These are phyloP conservation scores for Apostichopus parvimensis DNA, from an alignment of 35 echinoderm and acorn worm genomes.

Conservation along the genomic window DNA sequence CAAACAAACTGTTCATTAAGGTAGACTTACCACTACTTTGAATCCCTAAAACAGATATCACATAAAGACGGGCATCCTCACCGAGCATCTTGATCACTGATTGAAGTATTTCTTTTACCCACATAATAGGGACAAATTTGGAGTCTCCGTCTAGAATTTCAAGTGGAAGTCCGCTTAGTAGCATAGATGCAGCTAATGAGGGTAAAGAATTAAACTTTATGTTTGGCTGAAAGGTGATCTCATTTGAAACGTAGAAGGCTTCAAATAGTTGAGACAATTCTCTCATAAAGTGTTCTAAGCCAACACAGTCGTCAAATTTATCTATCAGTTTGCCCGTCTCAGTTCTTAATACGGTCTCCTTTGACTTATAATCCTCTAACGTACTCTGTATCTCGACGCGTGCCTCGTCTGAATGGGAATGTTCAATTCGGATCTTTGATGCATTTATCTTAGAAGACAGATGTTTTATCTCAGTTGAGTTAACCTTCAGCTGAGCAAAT, in stretches of 20 bases:
- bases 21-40: constrained; percentile 62
- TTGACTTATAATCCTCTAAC: neutral
- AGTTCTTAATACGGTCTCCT: neutral
- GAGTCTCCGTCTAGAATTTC: constrained; percentile 50
- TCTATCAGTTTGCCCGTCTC: neutral
- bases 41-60: too few relatives aligned
- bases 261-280: too few relatives aligned
- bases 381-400: neutral
- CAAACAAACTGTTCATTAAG: constrained; percentile 41
- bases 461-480: neutral
- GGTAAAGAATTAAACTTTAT: neutral
- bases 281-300: constrained; percentile 46
- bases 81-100: neutral
- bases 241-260: neutral
- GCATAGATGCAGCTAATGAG: neutral
- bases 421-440: neutral
- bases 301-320: neutral
- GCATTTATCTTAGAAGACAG: neutral
- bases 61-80: too few relatives aligned
- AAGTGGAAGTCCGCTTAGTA: constrained; percentile 21
- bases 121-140: constrained; percentile 21
- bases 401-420: neutral
- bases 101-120: neutral
- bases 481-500: neutral
- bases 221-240: too few relatives aligned